These are phyloP conservation scores for Okapia johnstoni DNA, from an alignment of 2,113 vertebrate species.

Conservation along the genomic window DNA sequence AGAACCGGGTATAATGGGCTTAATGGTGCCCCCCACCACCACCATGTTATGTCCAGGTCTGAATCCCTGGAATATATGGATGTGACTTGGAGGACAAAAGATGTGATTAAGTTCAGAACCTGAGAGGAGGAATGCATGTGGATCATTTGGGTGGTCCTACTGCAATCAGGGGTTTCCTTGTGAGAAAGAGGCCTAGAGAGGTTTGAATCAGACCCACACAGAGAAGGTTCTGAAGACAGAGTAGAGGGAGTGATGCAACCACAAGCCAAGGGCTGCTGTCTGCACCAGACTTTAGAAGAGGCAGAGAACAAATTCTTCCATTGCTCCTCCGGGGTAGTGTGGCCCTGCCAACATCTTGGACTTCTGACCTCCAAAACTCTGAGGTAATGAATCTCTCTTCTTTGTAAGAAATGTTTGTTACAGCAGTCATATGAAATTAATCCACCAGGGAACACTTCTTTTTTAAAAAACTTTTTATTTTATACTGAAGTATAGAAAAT, in stretches of 20 bases:
- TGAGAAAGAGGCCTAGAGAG: neutral
- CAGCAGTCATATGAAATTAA: neutral
- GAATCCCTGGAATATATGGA: neutral
- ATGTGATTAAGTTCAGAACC: neutral
- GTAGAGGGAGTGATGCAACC: accelerated
- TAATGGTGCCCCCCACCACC: neutral
- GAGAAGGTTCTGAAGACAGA: neutral
- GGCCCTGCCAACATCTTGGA: neutral
- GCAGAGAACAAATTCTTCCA: neutral
- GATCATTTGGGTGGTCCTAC: neutral
- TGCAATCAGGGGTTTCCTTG: neutral
- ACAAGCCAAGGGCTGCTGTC: accelerated
- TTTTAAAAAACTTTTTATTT: neutral
- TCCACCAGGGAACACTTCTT: neutral
- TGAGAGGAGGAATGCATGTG: neutral
- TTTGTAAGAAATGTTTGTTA: neutral
- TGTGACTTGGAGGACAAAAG: neutral
- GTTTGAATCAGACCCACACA: neutral
- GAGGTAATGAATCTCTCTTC: neutral
- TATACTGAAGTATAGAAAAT: neutral
- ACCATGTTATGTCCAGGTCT: neutral
- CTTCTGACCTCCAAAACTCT: neutral
- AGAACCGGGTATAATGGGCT: neutral
- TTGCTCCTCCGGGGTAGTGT: accelerated
- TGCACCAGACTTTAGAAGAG: neutral